Evolutionary conservation across 2,797 vertebrate species (phyloP).

Genomic region (Schizopygopsis malacanthus): DNA sequence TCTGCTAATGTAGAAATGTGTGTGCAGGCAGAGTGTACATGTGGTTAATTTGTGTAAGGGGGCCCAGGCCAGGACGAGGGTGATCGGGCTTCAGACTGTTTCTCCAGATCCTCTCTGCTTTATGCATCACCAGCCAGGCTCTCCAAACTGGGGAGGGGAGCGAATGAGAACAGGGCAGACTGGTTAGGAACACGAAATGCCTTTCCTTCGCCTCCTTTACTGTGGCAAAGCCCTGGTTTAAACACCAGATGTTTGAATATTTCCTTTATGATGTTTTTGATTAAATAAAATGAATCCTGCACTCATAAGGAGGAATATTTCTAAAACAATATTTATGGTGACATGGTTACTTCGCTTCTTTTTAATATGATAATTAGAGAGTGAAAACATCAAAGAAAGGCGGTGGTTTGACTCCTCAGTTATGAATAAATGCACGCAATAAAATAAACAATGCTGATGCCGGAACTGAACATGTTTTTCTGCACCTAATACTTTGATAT

Average conservation of each 20-base stretch:
- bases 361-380: slow-evolving; percentile 58
- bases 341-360: slow-evolving; percentile 54
- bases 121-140: slow-evolving; percentile 60
- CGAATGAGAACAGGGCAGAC: slow-evolving; percentile 41
- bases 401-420: slow-evolving; percentile 39
- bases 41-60: slow-evolving; percentile 50
- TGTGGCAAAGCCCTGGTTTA: slow-evolving; percentile 66
- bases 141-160: slow-evolving; percentile 42
- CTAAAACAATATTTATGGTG: slow-evolving; percentile 60
- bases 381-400: slow-evolving; percentile 56
- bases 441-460: slow-evolving; percentile 37
- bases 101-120: slow-evolving; percentile 67
- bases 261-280: slow-evolving; percentile 67
- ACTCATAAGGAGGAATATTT: slow-evolving; percentile 56
- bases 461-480: background rate
- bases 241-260: slow-evolving; percentile 69
- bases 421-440: slow-evolving; percentile 38
- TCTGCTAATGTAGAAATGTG: slow-evolving; percentile 41
- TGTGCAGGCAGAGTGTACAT: slow-evolving; percentile 44
- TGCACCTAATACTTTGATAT: slow-evolving; percentile 38
- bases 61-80: slow-evolving; percentile 44
- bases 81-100: slow-evolving; percentile 58
- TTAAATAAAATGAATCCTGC: slow-evolving; percentile 62
- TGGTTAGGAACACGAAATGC: slow-evolving; percentile 63
- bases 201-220: slow-evolving; percentile 60